These are phyloP conservation scores for Hephaestus fuliginosus DNA, from an alignment of 2,797 vertebrate genomes.

Conservation along the genomic window DNA sequence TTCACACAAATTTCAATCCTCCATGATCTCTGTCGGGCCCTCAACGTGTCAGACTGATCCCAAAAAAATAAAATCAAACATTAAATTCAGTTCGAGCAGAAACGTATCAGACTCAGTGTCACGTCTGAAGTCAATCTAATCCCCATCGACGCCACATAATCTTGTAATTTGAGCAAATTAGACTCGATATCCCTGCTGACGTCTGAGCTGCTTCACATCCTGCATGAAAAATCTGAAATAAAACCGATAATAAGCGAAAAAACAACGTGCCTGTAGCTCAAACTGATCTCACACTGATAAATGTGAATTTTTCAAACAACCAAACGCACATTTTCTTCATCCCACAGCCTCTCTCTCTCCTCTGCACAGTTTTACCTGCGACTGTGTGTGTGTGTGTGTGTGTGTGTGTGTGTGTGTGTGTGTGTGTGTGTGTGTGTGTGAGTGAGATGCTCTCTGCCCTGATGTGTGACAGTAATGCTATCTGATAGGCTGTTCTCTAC, in stretches of 20 bases:
- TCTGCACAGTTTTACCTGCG: constrained; percentile 31
- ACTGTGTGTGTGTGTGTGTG: neutral
- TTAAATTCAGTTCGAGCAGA: constrained; percentile 2
- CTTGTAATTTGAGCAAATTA: constrained; percentile 26
- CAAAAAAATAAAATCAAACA: neutral
- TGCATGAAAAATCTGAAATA: neutral
- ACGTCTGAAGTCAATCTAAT: constrained; percentile 7
- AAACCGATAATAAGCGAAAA: neutral
- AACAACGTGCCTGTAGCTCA: constrained; percentile 9
- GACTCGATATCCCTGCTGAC: neutral
- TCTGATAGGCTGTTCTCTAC: constrained; percentile 51
- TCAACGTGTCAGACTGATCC: neutral
- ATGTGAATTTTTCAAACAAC: neutral
- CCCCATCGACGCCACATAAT: neutral
- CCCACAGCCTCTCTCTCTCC: neutral
- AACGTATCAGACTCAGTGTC: constrained; percentile 10
- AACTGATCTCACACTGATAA: neutral
- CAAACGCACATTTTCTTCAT: neutral
- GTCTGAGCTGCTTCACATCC: constrained; percentile 8
- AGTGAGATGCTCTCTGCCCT: constrained; percentile 20
- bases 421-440: too few species aligned
- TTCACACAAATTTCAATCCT: neutral
- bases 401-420: too few species aligned
- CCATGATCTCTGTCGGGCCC: neutral
- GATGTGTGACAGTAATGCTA: constrained; percentile 46